A percentile compares a stretch with the other conserved stretches of the same genome.
Conservation (phyloP, 1,140 invertebrate species). For the Teleopsis dalmanni region DNA sequence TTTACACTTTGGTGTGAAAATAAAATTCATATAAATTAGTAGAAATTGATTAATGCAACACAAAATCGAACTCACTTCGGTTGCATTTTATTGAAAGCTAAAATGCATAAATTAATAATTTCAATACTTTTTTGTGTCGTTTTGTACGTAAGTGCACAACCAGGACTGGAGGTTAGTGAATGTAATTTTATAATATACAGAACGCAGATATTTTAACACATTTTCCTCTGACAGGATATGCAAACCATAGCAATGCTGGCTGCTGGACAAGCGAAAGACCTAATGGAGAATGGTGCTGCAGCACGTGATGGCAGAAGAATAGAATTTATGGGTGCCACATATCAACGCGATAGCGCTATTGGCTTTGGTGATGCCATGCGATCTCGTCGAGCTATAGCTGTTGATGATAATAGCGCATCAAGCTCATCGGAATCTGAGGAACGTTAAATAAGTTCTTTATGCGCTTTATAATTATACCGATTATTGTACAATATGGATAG, state of each 20-base stretch:
- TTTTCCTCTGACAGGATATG: constrained; percentile 17
- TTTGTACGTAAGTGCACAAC: background rate
- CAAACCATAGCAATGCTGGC: constrained; percentile 20
- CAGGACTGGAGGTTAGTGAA: background rate
- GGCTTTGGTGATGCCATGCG: constrained; percentile 26
- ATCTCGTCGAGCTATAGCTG: background rate
- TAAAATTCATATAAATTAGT: no score
- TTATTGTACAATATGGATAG: no score
- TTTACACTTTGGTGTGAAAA: no score
- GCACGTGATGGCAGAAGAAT: constrained; percentile 14
- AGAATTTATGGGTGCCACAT: constrained; percentile 20
- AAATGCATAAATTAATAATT: background rate
- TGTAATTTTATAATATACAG: background rate
- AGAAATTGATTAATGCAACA: no score
- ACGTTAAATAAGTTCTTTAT: background rate
- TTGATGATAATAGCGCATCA: background rate
- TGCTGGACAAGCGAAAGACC: constrained; percentile 19
- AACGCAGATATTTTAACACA: background rate
- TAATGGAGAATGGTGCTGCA: constrained; percentile 22
- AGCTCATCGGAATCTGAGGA: constrained; percentile 2
- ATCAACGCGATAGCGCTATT: constrained; percentile 11
- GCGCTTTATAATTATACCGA: no score
- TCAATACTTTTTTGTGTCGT: background rate
- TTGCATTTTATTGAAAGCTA: no score
- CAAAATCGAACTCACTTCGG: no score